These are phyloP conservation scores for Rhabdornis inornatus DNA, from an alignment of 2,113 vertebrate species.

Conservation along the genomic window DNA sequence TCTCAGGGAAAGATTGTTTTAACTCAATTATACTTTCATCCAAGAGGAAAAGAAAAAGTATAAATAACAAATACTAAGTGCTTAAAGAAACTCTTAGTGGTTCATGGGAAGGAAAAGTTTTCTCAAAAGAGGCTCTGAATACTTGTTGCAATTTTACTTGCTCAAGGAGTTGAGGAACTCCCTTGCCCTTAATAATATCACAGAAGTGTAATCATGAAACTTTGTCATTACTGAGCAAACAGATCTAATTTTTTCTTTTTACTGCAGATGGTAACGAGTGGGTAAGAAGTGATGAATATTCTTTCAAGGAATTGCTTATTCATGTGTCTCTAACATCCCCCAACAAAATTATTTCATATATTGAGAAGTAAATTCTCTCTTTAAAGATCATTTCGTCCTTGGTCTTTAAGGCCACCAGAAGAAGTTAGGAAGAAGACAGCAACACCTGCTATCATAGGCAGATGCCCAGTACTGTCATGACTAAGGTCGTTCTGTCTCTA, in stretches of 20 bases:
- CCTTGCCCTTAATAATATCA: neutral
- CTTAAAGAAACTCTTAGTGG: neutral
- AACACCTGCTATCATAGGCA: neutral
- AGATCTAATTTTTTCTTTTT: neutral
- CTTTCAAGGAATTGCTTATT: neutral
- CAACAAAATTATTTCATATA: neutral
- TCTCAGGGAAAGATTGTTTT: conserved; percentile 17
- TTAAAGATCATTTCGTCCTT: neutral
- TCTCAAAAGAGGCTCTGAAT: neutral
- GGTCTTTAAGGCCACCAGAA: neutral
- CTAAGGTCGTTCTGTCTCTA: neutral
- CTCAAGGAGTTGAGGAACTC: neutral
- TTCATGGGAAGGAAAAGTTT: neutral
- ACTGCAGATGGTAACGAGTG: accelerated
- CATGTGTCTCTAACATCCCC: neutral
- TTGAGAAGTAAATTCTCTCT: neutral
- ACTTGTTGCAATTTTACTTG: neutral
- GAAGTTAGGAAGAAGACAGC: neutral
- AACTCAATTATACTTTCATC: neutral
- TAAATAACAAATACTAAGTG: neutral
- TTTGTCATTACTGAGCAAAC: neutral
- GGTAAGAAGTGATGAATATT: neutral
- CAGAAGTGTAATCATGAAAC: neutral
- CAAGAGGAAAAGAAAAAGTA: neutral
- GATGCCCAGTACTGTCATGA: neutral